Conservation (phyloP, 1,140 invertebrate genomes). For the Yoshiicerus persimilis region DNA sequence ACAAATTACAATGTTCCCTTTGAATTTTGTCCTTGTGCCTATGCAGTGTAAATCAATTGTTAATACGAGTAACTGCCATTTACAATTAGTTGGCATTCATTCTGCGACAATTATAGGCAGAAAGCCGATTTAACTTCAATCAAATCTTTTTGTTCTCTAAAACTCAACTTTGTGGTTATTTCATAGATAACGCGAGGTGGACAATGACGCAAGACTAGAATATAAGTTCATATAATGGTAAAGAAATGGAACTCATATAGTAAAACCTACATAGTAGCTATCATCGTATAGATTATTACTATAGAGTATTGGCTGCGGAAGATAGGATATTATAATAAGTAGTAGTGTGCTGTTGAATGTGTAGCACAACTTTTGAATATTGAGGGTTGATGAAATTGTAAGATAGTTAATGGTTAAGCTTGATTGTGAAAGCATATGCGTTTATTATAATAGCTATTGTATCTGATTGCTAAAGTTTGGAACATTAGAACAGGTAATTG, state of each 20-base stretch:
- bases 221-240: no score
- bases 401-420: background rate
- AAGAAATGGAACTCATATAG: no score
- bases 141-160: background rate
- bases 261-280: no score
- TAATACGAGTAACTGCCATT: background rate
- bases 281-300: no score
- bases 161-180: background rate
- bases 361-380: no score
- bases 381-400: background rate
- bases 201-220: background rate
- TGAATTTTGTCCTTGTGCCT: background rate
- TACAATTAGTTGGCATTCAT: slow-evolving; percentile 7
- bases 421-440: background rate
- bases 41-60: background rate
- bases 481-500: background rate
- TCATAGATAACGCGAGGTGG: background rate
- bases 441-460: no score
- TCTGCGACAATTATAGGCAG: background rate
- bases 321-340: no score
- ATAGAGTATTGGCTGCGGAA: no score
- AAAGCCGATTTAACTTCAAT: background rate
- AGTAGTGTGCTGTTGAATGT: no score
- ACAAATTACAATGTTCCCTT: background rate
- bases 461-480: background rate